Conservation (phyloP, 2,797 vertebrate genomes). For the Myoxocephalus aenaeus region DNA sequence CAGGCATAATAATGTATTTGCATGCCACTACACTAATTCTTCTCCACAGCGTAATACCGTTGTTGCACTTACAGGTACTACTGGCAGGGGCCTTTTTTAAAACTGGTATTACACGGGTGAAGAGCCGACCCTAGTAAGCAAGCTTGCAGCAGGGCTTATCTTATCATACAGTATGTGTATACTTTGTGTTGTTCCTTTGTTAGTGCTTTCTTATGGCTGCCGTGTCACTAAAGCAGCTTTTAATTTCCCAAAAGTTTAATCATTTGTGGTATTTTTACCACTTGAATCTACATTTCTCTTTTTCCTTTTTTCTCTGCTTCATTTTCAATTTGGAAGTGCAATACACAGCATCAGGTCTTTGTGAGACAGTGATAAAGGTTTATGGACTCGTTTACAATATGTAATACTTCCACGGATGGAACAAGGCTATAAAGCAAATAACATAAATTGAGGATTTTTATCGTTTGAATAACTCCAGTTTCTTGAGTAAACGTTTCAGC, state of each 20-base stretch:
- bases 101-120: neutral
- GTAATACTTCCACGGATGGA: conserved; percentile 7
- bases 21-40: no score
- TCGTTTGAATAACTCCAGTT: neutral
- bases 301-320: neutral
- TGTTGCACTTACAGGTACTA: no score
- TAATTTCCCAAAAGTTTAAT: neutral
- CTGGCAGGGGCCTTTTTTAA: no score
- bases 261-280: neutral
- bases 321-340: conserved; percentile 17
- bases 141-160: neutral
- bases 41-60: no score
- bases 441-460: neutral
- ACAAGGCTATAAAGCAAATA: neutral
- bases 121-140: neutral
- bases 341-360: conserved; percentile 8
- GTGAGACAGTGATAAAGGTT: conserved; percentile 26
- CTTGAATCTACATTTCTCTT: neutral
- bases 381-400: conserved; percentile 12
- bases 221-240: neutral
- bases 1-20: no score
- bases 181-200: neutral
- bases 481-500: neutral
- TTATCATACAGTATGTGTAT: neutral
- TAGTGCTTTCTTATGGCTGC: neutral